Evolutionary conservation across 2,797 vertebrate genomes (phyloP), one percentile per base, ranked within the genome.

Genomic region (Hydrocynus forskahlii): DNA sequence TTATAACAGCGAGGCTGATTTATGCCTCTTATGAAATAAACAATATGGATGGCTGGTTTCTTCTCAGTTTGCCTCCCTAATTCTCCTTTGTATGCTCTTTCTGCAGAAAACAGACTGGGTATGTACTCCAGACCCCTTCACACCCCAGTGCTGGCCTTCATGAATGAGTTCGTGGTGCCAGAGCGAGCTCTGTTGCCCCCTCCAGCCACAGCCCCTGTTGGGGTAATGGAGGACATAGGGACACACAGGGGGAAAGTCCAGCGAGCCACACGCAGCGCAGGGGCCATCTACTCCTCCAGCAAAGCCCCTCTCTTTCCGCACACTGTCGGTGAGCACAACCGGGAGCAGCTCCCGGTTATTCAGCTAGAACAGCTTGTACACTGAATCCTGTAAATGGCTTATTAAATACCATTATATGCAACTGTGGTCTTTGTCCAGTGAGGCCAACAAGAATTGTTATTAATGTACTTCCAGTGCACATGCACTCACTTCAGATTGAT

Each of bases 181-280:
- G 93, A 90, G 87, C 85, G 87, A 69, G 60, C 71, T 71, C 38
- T 71, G 50, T 78, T 69, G 23, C 74, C 78, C 2, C 64, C 72
- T 25, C 81, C 48, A 5, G 83, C 88, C 62, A 89, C 90, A 68
- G 73, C 91, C 67, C 87, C 91, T 1, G 64, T 76, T 75, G 84
- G 82, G 60, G 86, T 91, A 71, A 89, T 91, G 79, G 92, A 86
- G 1, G 88, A 93, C 40, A 60, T 85, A 83, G 88, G 87, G 80
- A 19, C 85, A 55, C 67, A 84, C 83, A 93, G 93, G 86, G 81
- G 88, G 81, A 95, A 92, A 87, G 75, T 85, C 9, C 81, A 80
- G 75, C 93, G 90, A 75, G 87, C 82, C 59, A 85, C 83, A 69
- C 90, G 87, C 78, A 92, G 88, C 68, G 82, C 88, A 0, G 86